phyloP scores from a whole-genome alignment of 1,140 invertebrate genomes.

The Lineus longissimus region DNA sequence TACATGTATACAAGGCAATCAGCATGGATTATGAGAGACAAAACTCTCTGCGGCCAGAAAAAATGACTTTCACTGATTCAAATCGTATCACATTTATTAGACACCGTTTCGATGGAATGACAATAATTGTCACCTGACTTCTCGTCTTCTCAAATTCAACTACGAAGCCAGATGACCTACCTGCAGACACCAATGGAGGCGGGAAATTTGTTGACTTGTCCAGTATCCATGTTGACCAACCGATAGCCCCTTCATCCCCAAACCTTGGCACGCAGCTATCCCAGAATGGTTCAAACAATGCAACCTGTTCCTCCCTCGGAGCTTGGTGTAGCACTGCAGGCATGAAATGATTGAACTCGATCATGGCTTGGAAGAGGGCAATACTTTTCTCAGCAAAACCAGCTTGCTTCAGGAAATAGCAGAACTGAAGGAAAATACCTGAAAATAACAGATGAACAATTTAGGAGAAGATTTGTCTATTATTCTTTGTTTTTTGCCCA shows the following conservation, averaged over 20 bases:
- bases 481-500: background rate
- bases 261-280: constrained; percentile 54
- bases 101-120: no score
- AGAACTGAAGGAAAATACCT: constrained; percentile 52
- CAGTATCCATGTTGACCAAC: constrained; percentile 49
- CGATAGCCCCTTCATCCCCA: constrained; percentile 51
- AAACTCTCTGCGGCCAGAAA: no score
- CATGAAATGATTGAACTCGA: constrained; percentile 57
- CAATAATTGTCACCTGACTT: background rate
- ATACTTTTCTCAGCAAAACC: constrained; percentile 57
- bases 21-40: no score
- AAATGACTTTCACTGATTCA: no score
- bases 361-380: constrained; percentile 54
- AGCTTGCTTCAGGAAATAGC: constrained; percentile 46
- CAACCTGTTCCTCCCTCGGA: constrained; percentile 32
- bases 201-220: constrained; percentile 8
- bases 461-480: constrained; percentile 1
- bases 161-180: background rate
- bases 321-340: constrained; percentile 30
- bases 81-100: no score
- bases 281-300: constrained; percentile 57
- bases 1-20: no score
- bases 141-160: background rate
- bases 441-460: constrained; percentile 28
- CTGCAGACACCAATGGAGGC: background rate